phyloP scores from a whole-genome alignment of 92 coral and sea anemone species.

The Meandrina meandrites region DNA sequence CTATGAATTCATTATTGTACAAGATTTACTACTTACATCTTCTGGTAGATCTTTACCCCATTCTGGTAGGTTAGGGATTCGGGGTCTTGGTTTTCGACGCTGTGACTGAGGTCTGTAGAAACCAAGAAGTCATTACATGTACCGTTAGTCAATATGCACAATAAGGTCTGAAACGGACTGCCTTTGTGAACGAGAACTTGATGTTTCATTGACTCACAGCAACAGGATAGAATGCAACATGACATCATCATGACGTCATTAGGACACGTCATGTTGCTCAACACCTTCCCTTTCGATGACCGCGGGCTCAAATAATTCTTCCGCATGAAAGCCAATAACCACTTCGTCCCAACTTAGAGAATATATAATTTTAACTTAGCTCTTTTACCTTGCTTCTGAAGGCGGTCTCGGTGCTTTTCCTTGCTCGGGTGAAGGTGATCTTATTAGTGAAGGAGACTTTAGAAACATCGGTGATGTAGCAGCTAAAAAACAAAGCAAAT shows the following conservation, averaged over 20 bases:
- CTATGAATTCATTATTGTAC: not conserved
- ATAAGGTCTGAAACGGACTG: not conserved
- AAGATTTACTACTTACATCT: conserved; percentile 69
- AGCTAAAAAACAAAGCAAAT: conserved; percentile 40
- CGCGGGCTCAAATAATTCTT: too few relatives aligned
- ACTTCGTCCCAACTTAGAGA: too few relatives aligned
- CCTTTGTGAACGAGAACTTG: not conserved
- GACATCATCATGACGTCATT: too few relatives aligned
- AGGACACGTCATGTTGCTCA: too few relatives aligned
- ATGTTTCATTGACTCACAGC: not conserved
- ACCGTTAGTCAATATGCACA: not conserved
- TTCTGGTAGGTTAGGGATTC: conserved; percentile 79
- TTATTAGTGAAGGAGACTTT: conserved; percentile 62
- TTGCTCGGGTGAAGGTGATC: conserved; percentile 60
- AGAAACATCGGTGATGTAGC: conserved; percentile 80
- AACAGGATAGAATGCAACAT: too few relatives aligned
- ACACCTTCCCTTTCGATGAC: too few relatives aligned
- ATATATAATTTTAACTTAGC: not conserved
- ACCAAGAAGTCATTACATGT: not conserved
- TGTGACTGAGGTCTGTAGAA: conserved; percentile 45
- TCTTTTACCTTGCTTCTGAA: conserved; percentile 67
- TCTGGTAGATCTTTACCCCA: conserved; percentile 99
- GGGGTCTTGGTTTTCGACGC: conserved; percentile 69
- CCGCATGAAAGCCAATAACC: too few relatives aligned
- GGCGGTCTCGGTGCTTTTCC: conserved; percentile 80